A percentile compares a stretch with the other conserved stretches of the same genome.
Evolutionary conservation across 2,888 invertebrate genomes (phyloP).

Genomic region (Trissonchulus latispiculum): DNA sequence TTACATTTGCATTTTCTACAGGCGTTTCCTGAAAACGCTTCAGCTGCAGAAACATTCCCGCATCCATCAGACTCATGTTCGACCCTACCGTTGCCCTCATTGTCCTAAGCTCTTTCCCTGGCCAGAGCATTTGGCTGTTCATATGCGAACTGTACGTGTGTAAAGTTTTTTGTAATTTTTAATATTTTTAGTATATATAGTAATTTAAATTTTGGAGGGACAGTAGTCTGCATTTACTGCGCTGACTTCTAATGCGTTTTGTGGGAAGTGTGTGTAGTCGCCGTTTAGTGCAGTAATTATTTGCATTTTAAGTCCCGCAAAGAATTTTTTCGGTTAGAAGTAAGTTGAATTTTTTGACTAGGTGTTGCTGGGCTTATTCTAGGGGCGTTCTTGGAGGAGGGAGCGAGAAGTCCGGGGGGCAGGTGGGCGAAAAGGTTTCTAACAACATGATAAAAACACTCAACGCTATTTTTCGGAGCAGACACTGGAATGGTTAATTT

Average conservation of each 20-base stretch:
- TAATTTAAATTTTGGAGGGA: neutral
- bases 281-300: no score
- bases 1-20: neutral
- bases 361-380: no score
- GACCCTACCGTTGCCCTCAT: conserved; percentile 7
- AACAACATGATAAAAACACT: no score
- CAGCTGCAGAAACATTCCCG: conserved; percentile 2
- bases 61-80: conserved; percentile 7
- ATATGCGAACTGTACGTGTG: neutral
- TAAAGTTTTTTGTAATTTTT: neutral
- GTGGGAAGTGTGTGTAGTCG: no score
- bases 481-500: no score
- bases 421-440: no score
- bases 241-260: neutral
- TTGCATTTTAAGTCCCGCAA: no score
- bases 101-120: conserved; percentile 12
- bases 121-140: conserved; percentile 15
- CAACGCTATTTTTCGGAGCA: no score
- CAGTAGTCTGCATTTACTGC: neutral
- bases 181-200: neutral
- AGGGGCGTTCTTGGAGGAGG: no score
- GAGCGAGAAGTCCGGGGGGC: no score
- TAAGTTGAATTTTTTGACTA: no score
- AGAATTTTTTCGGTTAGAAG: no score
- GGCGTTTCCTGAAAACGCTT: neutral